Conservation (phyloP, 2,113 vertebrate genomes). For the Lepisosteus oculatus region DNA sequence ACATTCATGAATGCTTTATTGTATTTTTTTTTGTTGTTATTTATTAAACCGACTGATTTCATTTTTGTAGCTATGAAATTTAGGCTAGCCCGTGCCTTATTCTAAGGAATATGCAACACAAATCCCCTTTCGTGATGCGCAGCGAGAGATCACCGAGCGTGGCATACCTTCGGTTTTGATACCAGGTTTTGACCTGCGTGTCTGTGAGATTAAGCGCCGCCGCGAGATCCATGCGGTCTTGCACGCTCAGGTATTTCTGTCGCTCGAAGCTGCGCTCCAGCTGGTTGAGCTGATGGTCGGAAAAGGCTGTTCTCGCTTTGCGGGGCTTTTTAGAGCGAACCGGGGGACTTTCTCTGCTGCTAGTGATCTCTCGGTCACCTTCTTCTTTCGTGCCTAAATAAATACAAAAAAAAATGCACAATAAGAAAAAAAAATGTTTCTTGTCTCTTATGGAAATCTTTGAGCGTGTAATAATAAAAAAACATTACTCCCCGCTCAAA, state of each 20-base stretch:
- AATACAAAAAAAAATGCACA: background rate
- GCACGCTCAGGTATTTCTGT: slow-evolving; percentile 97
- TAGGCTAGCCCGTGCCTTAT: too few relatives aligned
- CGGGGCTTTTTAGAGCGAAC: slow-evolving; percentile 92
- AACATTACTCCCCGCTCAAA: too few relatives aligned
- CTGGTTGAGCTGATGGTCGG: slow-evolving; percentile 96
- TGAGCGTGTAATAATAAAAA: background rate
- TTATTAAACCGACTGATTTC: too few relatives aligned
- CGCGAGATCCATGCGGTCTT: slow-evolving; percentile 97
- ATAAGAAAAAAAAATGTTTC: too few relatives aligned
- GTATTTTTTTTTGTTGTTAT: too few relatives aligned
- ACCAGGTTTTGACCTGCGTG: slow-evolving; percentile 95
- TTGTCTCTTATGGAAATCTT: too few relatives aligned
- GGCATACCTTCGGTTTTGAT: slow-evolving; percentile 86
- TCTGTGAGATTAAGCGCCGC: slow-evolving; percentile 92
- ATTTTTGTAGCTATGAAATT: too few relatives aligned
- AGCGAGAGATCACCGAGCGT: background rate
- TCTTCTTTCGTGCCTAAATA: slow-evolving; percentile 87
- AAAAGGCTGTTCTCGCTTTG: slow-evolving; percentile 94
- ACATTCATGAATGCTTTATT: too few relatives aligned
- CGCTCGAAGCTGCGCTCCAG: slow-evolving; percentile 95
- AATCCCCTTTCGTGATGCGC: too few relatives aligned
- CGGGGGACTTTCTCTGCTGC: slow-evolving; percentile 93
- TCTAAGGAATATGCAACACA: too few relatives aligned
- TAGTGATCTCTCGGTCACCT: slow-evolving; percentile 92